Base-by-base conservation (phyloP, 2,113 vertebrate genomes). In the Symphodus melops region DNA sequence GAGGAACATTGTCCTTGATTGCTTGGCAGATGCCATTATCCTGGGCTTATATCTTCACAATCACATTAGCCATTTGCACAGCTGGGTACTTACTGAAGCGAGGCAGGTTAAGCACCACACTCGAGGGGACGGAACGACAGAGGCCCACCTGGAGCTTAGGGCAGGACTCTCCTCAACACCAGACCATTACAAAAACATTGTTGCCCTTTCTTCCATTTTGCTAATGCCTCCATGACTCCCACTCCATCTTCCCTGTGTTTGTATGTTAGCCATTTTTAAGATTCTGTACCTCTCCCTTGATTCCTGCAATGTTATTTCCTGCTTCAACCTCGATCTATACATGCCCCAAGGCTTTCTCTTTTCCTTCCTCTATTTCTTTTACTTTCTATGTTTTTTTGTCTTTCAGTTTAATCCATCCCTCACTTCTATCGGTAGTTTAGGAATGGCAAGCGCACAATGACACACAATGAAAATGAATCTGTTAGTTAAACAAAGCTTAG, bases 1-100 rank as follows among this genome's bases (percentile, higher is more conserved):
- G 83, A 89, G 77, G 80, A 91, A 86, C 87, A 90, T 90, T 84
- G 85, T 76, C 80, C 85, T 66, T 91, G 90, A 92, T 93, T 89
- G 87, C 86, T 81, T 86, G 88, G 88, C 90, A 92, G 91, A 92
- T 85, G 92, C 88, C 88, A 91, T 92, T 93, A 90, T 93, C 81
- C 86, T 59, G 79, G 78, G 77, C 87, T 88, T 91, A 85, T 90
- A 85, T 93, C 92, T 88, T 81, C 77, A 86, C 90, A 92, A 93
- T 94, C 91, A 89, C 80, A 89, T 93, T 92, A 92, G 77, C 89
- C 86, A 79, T 91, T 91, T 89, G 88, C 86, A 86, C 90, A 92
- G 87, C 88, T 88, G 87, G 89, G 87, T 71, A 76, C 77, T 88
- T 81, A 87, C 77, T 76, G 88, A 80, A 91, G 90, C 83, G 73